Evolutionary conservation across 1,140 invertebrate species (phyloP).

Genomic region (Ephestia elutella): DNA sequence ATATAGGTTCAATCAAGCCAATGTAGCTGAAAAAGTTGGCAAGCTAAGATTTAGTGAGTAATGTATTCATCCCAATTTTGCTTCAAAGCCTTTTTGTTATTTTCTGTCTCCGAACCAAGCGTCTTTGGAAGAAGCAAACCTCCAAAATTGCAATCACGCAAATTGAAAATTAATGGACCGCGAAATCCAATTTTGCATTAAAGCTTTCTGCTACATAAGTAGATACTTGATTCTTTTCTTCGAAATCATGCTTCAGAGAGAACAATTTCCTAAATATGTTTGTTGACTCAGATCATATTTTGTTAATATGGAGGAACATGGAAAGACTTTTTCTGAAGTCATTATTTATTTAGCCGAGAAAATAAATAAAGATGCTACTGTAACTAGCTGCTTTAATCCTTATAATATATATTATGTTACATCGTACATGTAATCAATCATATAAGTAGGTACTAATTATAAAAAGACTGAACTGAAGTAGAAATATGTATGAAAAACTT

Average conservation of each 20-base stretch:
- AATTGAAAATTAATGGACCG: slow-evolving; percentile 72
- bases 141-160: slow-evolving; percentile 70
- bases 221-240: slow-evolving; percentile 23
- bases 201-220: slow-evolving; percentile 49
- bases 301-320: no score
- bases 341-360: no score
- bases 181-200: slow-evolving; percentile 69
- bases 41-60: slow-evolving; percentile 23
- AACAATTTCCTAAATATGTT: not conserved
- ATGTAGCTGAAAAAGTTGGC: slow-evolving; percentile 15
- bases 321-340: no score
- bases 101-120: slow-evolving; percentile 42
- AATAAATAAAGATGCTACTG: no score
- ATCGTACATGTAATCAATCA: no score
- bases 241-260: not conserved
- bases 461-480: no score
- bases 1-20: not conserved
- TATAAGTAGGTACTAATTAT: no score
- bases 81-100: slow-evolving; percentile 52
- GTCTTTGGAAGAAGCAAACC: slow-evolving; percentile 38
- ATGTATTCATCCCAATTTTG: slow-evolving; percentile 51
- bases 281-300: not conserved
- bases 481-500: no score
- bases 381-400: no score
- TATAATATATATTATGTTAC: no score